phyloP scores from a whole-genome alignment of 1,140 invertebrate genomes.

The Dinoponera quadriceps region DNA sequence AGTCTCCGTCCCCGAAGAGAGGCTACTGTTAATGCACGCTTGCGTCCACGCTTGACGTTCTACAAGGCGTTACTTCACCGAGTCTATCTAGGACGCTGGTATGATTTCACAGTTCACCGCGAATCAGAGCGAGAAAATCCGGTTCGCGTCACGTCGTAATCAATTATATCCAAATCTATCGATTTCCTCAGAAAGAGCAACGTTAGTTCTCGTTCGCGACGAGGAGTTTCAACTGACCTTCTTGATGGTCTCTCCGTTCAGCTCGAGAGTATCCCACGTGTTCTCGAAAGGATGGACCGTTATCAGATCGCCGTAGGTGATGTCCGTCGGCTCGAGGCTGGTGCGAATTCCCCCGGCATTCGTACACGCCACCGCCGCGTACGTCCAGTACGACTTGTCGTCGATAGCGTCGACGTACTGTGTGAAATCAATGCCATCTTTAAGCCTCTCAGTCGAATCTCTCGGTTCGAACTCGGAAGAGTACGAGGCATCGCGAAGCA shows the following conservation, averaged over 20 bases:
- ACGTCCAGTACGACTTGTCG: slow-evolving; percentile 86
- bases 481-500: background rate
- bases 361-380: slow-evolving; percentile 89
- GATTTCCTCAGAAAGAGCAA: background rate
- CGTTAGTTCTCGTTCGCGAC: background rate
- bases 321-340: slow-evolving; percentile 86
- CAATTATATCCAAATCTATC: background rate
- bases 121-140: background rate
- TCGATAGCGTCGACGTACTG: slow-evolving; percentile 81
- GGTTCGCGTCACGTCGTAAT: background rate
- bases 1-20: background rate
- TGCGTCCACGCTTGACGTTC: background rate
- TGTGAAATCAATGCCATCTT: slow-evolving; percentile 32
- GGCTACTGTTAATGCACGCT: background rate
- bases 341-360: slow-evolving; percentile 91
- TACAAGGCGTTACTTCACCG: background rate
- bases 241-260: slow-evolving; percentile 88
- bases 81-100: too few species aligned
- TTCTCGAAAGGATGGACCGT: slow-evolving; percentile 91
- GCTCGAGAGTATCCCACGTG: slow-evolving; percentile 88
- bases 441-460: background rate
- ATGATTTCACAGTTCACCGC: background rate
- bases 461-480: background rate
- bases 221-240: slow-evolving; percentile 68
- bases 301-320: slow-evolving; percentile 89